Base-by-base conservation (phyloP, 1,140 invertebrate genomes). In the Lasaia peninsularis region DNA sequence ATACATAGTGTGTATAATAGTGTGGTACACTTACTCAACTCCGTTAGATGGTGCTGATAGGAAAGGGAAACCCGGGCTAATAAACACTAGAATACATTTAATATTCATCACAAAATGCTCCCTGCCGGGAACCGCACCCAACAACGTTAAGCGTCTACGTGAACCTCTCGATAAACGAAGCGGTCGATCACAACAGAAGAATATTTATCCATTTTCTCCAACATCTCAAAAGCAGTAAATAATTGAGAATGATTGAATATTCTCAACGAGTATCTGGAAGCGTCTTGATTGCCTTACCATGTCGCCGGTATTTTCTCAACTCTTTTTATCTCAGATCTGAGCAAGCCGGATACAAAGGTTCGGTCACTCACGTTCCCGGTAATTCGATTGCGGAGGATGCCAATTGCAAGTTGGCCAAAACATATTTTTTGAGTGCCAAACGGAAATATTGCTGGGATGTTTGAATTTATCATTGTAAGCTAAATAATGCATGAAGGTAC, bases 361-460 rank as follows among this genome's bases (percentile, higher is more conserved):
- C 63, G 61, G 61, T 59, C 61, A 65, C 68, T 70, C 73, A 75
- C 73, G 69, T 75, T 70, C 60, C 66, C 64, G 65, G 65, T 72
- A 72, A 75, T 75, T 75, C 73, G 63, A 75, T 75, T 75, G 67
- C 44, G 35, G 58, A 49, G 65, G 65, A 70, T 63, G 64, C 56
- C 69, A 67, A 70, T 70, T 75, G 69, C 65, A 68, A 73, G 67
- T 73, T 73, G 70, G 66, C 70, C 62, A 65, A 67, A 67, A 69
- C 68, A 75, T 75, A 71, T 73, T 71, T 75, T 65, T 65, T 63
- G 37, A 65, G 63, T 62, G 67, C 63, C 37, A 40, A 40, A 40
- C 37, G 57, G 58, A 56, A 49, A 58, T 31, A 44, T 44, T 54
- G 21, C 20, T 32, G 24, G 21, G 16, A 4, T 2, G 11, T n/a